Percentiles rank a stretch among this genome's conserved stretches.
phyloP scores from a whole-genome alignment of 2,113 vertebrate species.

The Callorhinus ursinus region DNA sequence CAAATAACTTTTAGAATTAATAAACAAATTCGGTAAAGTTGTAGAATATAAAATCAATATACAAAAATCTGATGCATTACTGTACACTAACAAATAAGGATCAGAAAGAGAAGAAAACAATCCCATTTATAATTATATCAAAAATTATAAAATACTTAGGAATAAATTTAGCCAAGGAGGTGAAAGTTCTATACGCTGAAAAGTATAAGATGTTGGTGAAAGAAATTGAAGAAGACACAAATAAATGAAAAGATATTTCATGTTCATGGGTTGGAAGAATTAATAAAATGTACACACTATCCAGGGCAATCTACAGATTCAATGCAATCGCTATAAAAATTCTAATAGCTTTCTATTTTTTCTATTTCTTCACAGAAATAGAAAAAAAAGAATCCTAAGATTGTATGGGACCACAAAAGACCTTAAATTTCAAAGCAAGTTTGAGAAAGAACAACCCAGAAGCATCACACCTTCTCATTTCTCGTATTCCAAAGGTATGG shows the following conservation, averaged over 20 bases:
- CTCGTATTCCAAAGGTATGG: neutral
- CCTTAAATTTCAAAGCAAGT: neutral
- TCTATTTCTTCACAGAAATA: neutral
- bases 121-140: neutral
- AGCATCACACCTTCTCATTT: neutral
- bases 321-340: neutral
- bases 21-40: neutral
- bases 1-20: neutral
- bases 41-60: neutral
- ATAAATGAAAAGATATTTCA: neutral
- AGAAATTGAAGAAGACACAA: neutral
- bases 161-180: neutral
- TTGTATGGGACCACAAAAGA: neutral
- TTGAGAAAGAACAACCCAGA: neutral
- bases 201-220: neutral
- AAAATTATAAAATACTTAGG: neutral
- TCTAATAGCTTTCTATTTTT: neutral
- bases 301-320: neutral
- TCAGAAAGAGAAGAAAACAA: neutral
- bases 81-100: neutral
- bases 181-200: neutral
- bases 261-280: neutral
- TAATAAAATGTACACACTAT: neutral
- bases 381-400: neutral
- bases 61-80: neutral